Conservation (phyloP, 1,140 invertebrate genomes). For the Bombus huntii region DNA sequence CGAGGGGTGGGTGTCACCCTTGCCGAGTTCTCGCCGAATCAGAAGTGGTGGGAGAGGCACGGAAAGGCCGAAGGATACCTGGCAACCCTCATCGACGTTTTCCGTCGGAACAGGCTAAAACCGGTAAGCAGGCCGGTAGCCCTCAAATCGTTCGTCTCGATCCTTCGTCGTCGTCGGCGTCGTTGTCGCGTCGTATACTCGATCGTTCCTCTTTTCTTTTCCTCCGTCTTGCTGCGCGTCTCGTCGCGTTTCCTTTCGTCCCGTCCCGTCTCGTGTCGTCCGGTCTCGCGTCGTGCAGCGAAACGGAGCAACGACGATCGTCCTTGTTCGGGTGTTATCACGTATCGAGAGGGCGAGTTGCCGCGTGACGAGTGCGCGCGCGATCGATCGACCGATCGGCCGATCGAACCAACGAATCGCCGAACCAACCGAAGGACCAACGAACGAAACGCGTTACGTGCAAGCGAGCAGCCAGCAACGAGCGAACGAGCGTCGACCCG, state of each 20-base stretch:
- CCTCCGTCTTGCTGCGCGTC: neutral
- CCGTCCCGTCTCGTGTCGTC: neutral
- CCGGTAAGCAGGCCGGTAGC: neutral
- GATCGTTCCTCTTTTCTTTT: neutral
- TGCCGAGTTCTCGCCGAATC: conserved; percentile 58
- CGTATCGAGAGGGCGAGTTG: conserved; percentile 6
- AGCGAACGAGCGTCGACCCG: conserved; percentile 48
- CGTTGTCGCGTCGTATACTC: neutral
- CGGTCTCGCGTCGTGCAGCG: neutral
- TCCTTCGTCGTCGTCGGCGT: neutral
- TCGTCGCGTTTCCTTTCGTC: neutral
- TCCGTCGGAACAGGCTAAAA: conserved; percentile 7
- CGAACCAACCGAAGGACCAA: neutral
- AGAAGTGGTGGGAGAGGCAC: conserved; percentile 68
- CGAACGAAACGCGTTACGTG: conserved; percentile 21
- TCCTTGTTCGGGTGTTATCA: neutral
- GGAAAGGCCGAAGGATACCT: conserved; percentile 48
- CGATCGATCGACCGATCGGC: conserved; percentile 36
- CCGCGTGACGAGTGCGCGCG: conserved; percentile 3
- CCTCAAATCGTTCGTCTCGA: neutral
- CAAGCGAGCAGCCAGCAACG: conserved; percentile 14
- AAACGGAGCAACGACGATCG: neutral
- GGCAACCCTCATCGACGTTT: conserved; percentile 41
- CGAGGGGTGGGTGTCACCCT: conserved; percentile 73
- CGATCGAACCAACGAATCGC: conserved; percentile 3